These are phyloP conservation scores for Drosophila rubida DNA, from an alignment of 2,888 invertebrate species.

Conservation along the genomic window DNA sequence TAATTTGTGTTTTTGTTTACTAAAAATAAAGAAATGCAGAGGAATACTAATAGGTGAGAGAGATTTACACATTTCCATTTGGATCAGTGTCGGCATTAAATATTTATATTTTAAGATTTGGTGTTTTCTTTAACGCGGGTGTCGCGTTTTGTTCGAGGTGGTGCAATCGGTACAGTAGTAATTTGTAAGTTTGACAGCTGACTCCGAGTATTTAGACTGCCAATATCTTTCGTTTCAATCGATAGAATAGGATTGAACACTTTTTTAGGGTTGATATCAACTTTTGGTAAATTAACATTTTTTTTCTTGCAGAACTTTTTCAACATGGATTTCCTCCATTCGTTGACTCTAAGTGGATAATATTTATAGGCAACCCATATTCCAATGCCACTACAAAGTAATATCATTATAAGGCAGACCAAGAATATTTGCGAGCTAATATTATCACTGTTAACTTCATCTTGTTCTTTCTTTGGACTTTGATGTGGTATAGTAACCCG, in stretches of 20 bases:
- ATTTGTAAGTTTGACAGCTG: constrained; percentile 25
- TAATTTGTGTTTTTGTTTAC: constrained; percentile 17
- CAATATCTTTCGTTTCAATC: constrained; percentile 15
- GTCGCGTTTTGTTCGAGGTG: constrained; percentile 82
- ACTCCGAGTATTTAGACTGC: constrained; percentile 15
- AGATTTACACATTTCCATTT: not conserved
- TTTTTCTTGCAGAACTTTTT: constrained; percentile 48
- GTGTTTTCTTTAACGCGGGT: constrained; percentile 76
- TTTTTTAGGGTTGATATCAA: constrained; percentile 24
- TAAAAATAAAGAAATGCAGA: constrained; percentile 42
- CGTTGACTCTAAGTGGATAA: constrained; percentile 21
- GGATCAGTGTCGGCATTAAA: not conserved
- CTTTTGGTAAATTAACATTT: constrained; percentile 26
- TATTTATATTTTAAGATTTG: constrained; percentile 21
- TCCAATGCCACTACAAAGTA: constrained; percentile 16
- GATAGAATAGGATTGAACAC: constrained; percentile 27
- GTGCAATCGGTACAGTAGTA: constrained; percentile 74
- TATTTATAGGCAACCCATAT: constrained; percentile 31
- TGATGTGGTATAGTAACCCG: constrained; percentile 73
- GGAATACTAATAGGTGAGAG: constrained; percentile 38
- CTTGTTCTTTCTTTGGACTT: constrained; percentile 36
- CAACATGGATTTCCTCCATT: constrained; percentile 30
- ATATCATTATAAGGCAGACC: constrained; percentile 25
- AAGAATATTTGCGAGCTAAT: constrained; percentile 20
- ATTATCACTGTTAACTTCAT: constrained; percentile 18